These are phyloP conservation scores for Aspidoscelis tigris DNA, from an alignment of 2,113 vertebrate genomes.

Conservation along the genomic window DNA sequence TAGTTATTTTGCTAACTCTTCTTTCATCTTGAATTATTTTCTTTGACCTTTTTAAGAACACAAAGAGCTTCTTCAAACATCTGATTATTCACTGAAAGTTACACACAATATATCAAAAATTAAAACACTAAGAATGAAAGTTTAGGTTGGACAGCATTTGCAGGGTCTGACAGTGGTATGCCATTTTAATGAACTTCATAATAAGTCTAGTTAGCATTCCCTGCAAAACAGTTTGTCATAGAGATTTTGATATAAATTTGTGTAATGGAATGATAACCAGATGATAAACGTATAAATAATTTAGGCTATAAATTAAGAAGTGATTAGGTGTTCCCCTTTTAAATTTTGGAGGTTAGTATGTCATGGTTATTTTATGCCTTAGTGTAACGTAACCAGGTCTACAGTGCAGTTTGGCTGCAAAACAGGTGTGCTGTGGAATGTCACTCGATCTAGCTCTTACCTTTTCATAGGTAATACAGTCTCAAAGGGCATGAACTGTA, in stretches of 20 bases:
- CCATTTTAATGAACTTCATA: too few relatives aligned
- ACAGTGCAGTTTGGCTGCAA: constrained; percentile 64
- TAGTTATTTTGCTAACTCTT: not conserved
- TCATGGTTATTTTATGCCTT: constrained; percentile 66
- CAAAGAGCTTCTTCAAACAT: not conserved
- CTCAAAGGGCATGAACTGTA: constrained; percentile 72
- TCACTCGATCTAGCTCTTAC: constrained; percentile 72
- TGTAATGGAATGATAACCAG: constrained; percentile 30
- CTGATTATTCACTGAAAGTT: not conserved
- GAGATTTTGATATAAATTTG: constrained; percentile 13
- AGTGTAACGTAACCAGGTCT: constrained; percentile 69
- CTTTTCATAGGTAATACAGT: constrained; percentile 70
- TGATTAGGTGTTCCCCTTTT: constrained; percentile 47
- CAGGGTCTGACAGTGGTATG: too few relatives aligned
- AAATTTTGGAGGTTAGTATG: constrained; percentile 57
- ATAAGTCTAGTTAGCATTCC: constrained; percentile 27
- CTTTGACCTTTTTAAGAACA: not conserved
- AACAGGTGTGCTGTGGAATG: constrained; percentile 75
- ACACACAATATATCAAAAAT: constrained; percentile 7
- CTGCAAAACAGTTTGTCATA: constrained; percentile 36
- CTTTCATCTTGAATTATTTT: not conserved
- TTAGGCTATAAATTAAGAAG: constrained; percentile 62
- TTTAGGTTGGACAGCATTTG: constrained; percentile 32
- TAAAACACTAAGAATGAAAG: constrained; percentile 28
- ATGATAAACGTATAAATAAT: constrained; percentile 66